Base-by-base conservation (phyloP, 2,113 vertebrate genomes). In the Chamaea fasciata region DNA sequence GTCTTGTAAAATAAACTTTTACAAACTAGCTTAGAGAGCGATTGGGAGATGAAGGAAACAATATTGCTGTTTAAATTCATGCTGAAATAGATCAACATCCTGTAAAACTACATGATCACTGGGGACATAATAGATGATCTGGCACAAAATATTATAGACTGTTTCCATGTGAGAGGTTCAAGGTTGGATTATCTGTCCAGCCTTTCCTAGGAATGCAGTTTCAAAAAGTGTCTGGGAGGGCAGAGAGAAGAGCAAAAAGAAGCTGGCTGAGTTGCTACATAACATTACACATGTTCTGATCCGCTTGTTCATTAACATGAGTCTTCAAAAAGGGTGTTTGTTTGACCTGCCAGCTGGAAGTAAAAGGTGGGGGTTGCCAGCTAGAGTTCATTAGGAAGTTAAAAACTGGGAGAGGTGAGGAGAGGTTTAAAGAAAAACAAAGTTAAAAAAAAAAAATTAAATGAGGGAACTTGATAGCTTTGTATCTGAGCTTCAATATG, bases 321-420 rank as follows among this genome's bases (percentile, higher is more conserved):
- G 22, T 46, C 62, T 71, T 85, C 68, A 92, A 41, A 86, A 30
- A 90, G 39, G 9, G 17, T 50, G 15, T 71, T 86, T 89, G 30
- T 92, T 88, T 90, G 59, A 78, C 87, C 41, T 90, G 55, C 47
- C 75, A 94, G 87, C 59, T 92, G 75, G 75, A 94, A 91, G 9
- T 39, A 39, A 92, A 87, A 62, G 19, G 27, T 28, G 49, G 31
- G 22, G 7, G 6, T 35, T 85, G 85, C 82, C 79, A 86, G 52
- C 31, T 91, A 77, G 64, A 59, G 82, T 94, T 96, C 90, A 86
- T 60, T 24, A 57, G 30, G 44, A 93, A 95, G 85, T 94, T 67
- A 92, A 93, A 94, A 97, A 68, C 39, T 83, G 47, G 56, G 64
- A 93, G 79, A 94, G 73, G 83, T 90, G 28, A 90, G 59, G 35